These are phyloP conservation scores for Hydra vulgaris DNA, from an alignment of 30 jellyfish, hydroid and myxozoan genomes.

Conservation along the genomic window DNA sequence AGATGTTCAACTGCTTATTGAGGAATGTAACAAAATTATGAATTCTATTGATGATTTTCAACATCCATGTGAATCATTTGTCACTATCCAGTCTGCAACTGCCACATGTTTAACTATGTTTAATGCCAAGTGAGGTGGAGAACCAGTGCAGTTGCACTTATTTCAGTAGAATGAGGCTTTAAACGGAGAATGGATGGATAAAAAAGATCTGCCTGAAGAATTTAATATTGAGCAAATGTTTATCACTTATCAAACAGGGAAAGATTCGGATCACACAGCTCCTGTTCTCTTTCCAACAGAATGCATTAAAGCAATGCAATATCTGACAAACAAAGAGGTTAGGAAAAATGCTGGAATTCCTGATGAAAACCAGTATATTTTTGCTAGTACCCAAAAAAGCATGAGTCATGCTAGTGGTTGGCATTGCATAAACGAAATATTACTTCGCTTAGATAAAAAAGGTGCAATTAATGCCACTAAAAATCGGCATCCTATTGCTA, in stretches of 20 bases:
- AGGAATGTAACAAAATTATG: conserved; percentile 17
- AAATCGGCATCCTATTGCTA: conserved; percentile 30
- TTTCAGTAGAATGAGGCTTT: conserved; percentile 29
- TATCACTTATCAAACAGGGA: conserved; percentile 28
- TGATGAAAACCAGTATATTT: neutral
- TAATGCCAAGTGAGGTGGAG: conserved; percentile 28
- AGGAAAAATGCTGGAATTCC: neutral
- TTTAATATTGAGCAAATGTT: conserved; percentile 13
- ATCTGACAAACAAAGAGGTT: neutral
- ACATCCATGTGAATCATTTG: conserved; percentile 1
- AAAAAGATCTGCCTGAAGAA: conserved; percentile 17
- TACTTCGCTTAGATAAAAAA: conserved; percentile 14
- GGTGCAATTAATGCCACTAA: conserved; percentile 33
- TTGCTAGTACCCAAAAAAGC: conserved; percentile 11
- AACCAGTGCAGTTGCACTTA: conserved; percentile 10
- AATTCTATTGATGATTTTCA: neutral
- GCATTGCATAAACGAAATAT: conserved; percentile 14
- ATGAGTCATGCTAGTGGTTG: conserved; percentile 7
- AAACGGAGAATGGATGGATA: conserved; percentile 26
- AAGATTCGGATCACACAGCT: conserved; percentile 18
- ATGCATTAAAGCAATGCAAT: conserved; percentile 7
- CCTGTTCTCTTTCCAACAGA: conserved; percentile 33
- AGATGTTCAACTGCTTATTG: conserved; percentile 9
- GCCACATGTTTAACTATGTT: neutral
- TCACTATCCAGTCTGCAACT: neutral